phyloP scores from a whole-genome alignment of 2,888 invertebrate genomes.

The Flabesymbios commensalis region DNA sequence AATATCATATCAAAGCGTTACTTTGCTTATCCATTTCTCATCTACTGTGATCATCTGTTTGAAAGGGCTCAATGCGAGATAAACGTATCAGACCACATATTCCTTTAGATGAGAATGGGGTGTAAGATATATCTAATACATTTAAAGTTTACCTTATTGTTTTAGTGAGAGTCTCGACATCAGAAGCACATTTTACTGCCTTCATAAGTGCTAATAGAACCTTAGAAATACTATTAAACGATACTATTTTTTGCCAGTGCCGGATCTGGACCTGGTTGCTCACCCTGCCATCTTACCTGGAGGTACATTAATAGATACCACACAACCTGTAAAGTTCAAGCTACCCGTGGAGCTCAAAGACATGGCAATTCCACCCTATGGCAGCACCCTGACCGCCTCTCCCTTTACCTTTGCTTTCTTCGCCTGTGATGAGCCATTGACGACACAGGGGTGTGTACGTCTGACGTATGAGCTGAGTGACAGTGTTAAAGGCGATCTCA shows the following conservation, averaged over 20 bases:
- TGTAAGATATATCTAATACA: no score
- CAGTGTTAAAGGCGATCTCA: not conserved
- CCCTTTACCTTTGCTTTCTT: slow-evolving; percentile 1
- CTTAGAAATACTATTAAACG: no score
- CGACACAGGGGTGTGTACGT: not conserved
- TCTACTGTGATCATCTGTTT: no score
- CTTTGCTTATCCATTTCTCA: no score
- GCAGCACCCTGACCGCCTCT: not conserved
- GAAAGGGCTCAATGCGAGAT: no score
- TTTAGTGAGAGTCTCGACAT: no score
- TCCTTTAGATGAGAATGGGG: no score
- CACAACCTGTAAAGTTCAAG: not conserved
- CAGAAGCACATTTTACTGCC: no score
- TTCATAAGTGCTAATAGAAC: no score
- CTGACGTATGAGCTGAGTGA: not conserved
- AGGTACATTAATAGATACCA: not conserved
- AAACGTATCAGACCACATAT: no score
- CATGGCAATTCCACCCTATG: not conserved
- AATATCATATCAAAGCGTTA: no score
- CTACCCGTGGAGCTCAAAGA: not conserved
- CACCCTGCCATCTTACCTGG: not conserved
- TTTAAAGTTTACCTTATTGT: no score
- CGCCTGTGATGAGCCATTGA: not conserved
- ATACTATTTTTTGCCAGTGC: not conserved
- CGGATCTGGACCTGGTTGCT: not conserved